Conservation (phyloP, 2,113 vertebrate species). For the Theristicus caerulescens region DNA sequence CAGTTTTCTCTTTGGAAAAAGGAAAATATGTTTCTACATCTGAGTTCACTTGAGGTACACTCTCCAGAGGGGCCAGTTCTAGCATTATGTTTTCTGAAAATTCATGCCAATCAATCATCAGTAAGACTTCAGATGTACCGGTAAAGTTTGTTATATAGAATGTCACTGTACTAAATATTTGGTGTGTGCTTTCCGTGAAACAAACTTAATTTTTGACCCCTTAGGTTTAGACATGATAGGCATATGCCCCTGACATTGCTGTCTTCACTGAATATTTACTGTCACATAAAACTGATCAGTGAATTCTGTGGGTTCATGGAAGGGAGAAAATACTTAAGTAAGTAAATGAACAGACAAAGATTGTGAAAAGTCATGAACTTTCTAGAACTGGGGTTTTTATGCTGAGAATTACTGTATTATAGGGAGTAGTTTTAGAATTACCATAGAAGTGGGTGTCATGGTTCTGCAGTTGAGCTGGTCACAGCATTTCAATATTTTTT, state of each 20-base stretch:
- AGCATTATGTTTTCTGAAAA: not conserved
- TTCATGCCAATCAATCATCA: not conserved
- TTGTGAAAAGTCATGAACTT: not conserved
- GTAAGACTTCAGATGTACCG: not conserved
- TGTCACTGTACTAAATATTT: not conserved
- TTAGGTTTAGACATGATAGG: not conserved
- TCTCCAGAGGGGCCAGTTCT: not conserved
- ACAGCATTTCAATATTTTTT: not conserved
- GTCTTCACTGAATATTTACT: not conserved
- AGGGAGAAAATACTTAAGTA: not conserved
- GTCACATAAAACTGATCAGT: not conserved
- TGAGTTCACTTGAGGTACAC: not conserved
- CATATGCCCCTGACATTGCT: not conserved
- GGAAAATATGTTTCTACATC: not conserved
- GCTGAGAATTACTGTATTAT: not conserved
- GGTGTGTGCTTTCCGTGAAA: not conserved
- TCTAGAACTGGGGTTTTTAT: not conserved
- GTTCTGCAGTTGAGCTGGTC: not conserved
- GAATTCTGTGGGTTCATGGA: not conserved
- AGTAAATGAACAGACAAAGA: not conserved
- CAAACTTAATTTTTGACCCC: not conserved
- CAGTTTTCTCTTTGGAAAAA: conserved; percentile 20
- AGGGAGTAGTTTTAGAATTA: not conserved
- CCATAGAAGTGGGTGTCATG: not conserved
- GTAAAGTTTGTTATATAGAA: not conserved